A percentile compares a stretch with the other conserved stretches of the same genome.
Evolutionary conservation across 2,113 vertebrate genomes (phyloP).

Genomic region (Sialia sialis): DNA sequence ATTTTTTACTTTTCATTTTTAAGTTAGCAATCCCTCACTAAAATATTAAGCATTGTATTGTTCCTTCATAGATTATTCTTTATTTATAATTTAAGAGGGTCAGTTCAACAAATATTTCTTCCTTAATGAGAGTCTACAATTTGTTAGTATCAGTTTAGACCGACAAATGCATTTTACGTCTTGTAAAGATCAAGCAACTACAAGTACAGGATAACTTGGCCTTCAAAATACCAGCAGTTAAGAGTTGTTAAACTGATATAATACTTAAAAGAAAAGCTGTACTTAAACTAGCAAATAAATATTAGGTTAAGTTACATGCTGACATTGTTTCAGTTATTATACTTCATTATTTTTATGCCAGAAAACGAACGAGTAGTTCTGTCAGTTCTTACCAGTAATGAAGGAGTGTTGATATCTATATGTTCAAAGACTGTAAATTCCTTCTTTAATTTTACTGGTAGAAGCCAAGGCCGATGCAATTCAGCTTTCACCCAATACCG

Average conservation of each 20-base stretch:
- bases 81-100: background rate
- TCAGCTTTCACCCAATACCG: slow-evolving; percentile 99
- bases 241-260: background rate
- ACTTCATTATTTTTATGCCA: slow-evolving; percentile 46
- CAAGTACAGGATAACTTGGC: background rate
- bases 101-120: background rate
- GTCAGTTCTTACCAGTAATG: slow-evolving; percentile 91
- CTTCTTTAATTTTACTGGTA: slow-evolving; percentile 99
- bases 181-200: background rate
- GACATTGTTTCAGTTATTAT: slow-evolving; percentile 21
- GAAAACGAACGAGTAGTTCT: slow-evolving; percentile 63
- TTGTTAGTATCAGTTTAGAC: background rate
- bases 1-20: slow-evolving; percentile 16
- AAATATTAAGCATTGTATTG: background rate
- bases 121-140: background rate
- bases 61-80: background rate
- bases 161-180: background rate
- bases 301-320: background rate
- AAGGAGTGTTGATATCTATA: slow-evolving; percentile 99
- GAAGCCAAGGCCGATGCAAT: slow-evolving; percentile 96
- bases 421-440: slow-evolving; percentile 99
- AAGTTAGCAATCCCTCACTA: background rate
- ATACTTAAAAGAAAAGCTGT: background rate
- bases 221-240: slow-evolving; percentile 7
- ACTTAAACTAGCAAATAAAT: background rate